phyloP scores from a whole-genome alignment of 2,888 invertebrate species.

The Lacanobia wlatinum region DNA sequence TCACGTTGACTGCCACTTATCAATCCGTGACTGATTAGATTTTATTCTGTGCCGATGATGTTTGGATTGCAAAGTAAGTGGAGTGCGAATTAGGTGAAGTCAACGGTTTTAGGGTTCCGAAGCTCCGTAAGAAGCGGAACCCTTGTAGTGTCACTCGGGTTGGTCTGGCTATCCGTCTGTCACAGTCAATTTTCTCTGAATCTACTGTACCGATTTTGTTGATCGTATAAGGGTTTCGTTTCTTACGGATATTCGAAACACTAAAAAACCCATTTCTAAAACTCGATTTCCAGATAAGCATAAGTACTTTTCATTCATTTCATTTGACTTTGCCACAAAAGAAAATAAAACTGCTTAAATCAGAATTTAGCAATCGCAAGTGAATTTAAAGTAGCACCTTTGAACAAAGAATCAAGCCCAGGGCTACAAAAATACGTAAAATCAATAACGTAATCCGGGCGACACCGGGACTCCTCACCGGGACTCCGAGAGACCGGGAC shows the following conservation, averaged over 20 bases:
- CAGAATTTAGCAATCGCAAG: not conserved
- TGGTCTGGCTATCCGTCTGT: too few species aligned
- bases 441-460: constrained; percentile 52
- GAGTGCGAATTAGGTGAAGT: not conserved
- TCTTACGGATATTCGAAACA: too few species aligned
- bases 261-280: too few species aligned
- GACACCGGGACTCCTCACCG: constrained; percentile 25
- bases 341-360: not conserved
- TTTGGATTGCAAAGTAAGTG: not conserved
- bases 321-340: not conserved
- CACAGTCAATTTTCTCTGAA: too few species aligned
- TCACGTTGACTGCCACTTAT: constrained; percentile 24
- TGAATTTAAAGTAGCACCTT: constrained; percentile 3
- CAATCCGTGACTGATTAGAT: constrained; percentile 47
- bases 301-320: not conserved
- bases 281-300: not conserved
- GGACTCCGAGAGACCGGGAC: constrained; percentile 5
- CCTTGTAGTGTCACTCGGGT: too few species aligned
- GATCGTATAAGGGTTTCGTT: too few species aligned
- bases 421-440: constrained; percentile 39
- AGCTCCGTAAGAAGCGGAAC: too few species aligned
- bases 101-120: not conserved
- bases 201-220: too few species aligned
- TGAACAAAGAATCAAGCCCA: constrained; percentile 3
- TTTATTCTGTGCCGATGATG: constrained; percentile 25